Base-by-base conservation (phyloP, 2,888 invertebrate species). In the Myopa tessellatipennis region DNA sequence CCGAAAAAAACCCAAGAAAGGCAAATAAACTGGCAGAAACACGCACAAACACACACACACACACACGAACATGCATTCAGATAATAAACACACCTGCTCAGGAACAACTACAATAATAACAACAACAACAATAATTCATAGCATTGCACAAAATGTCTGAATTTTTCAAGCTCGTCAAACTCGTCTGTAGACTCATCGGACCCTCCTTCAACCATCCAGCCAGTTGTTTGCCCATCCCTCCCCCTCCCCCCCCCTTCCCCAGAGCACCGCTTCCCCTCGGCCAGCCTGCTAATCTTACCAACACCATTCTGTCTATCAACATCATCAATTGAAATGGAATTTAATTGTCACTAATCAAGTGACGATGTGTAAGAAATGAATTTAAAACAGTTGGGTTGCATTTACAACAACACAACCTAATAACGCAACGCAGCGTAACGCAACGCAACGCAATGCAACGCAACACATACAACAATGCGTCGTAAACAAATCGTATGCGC, bases 41-140 rank as follows among this genome's bases (percentile, higher is more conserved):
- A 55, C 55, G 16, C 38, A 16, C 36, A 34, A 14, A 16, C 71
- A 60, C 60, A 58, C 4, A 71, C 26, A 71, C 4, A 34, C 36
- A 71, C 50, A 73, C 63, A 61, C 60, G 18, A 4, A 52, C 50
- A n/a, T 14, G 7, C 74, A 63, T 26, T n/a, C n/a, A 34, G 16
- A 58, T 16, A 26, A 26, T 26, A 26, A 26, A 63, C 50, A 50
- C 50, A 63, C 26, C 14, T 34, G 14, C 36, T 63, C 34, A 12
- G 26, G 26, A 26, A 26, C 26, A 26, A 26, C 26, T 26, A 26
- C 1, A 14, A 55, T 55, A 16, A 55, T 3, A 16, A 16, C 12
- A 55, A 55, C 16, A 55, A 1, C 5, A 60, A 6, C 16, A 18
- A 18, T 4, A 36, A 10, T 10, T 36, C 61, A 18, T 58, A 58